Evolutionary conservation across 2,797 vertebrate species (phyloP), one percentile per base, ranked within the genome.

Genomic region (Remorina albescens): DNA sequence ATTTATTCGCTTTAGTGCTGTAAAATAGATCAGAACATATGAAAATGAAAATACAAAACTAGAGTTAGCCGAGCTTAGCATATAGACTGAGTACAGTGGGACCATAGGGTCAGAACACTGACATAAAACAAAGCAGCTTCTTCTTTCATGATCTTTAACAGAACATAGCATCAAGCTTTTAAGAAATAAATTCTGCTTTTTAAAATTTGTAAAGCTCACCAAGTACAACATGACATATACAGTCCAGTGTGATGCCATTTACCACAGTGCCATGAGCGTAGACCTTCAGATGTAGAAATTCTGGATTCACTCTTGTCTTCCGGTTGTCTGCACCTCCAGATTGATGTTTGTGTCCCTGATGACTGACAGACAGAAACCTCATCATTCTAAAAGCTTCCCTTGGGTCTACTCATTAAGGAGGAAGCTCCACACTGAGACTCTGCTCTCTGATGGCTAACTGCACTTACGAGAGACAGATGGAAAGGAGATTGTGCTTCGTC

Each of bases 321-420:
- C 26, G n/a, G 18, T 28, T n/a, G n/a, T n/a, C n/a, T n/a, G n/a
- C n/a, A n/a, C n/a, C n/a, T n/a, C n/a, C n/a, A n/a, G n/a, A n/a
- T n/a, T 26, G 42, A 25, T 57, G 25, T 37, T 64, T 25, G 26
- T 39, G 39, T 39, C 30, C 41, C 25, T 70, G 18, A 56, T 32
- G 18, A 25, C 41, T 67, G 41, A 25, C 57, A 62, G 69, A 67
- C 62, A 71, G 71, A 30, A 63, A 36, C 65, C 60, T 71, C 72
- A 75, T 80, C 65, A 85, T 81, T n/a, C 64, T 68, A 74, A 83
- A 72, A 44, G 84, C 62, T 81, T 71, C 41, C 42, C 16, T 56
- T 42, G 67, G 70, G 39, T 82, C 76, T 50, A 60, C 79, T 85
- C 60, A 83, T 89, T 82, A 80, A 70, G 62, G 70, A 56, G 70